Percentiles rank a stretch among this genome's conserved stretches.
Conservation (phyloP, 2,797 vertebrate species). For the Enoplosus armatus region DNA sequence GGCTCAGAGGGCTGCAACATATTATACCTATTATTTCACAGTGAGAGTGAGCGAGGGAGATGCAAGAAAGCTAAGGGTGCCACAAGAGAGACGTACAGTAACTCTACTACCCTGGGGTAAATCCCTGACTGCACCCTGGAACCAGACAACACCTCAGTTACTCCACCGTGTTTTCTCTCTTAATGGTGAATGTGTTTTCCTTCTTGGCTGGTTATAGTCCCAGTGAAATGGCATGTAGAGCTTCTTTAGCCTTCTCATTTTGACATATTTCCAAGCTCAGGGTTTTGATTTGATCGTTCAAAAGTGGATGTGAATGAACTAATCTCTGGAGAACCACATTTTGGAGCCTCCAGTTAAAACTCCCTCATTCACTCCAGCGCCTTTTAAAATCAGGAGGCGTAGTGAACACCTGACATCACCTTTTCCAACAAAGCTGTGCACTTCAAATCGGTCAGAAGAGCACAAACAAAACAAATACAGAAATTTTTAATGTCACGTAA, state of each 20-base stretch:
- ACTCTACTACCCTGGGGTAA: conserved; percentile 32
- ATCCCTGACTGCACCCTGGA: conserved; percentile 9
- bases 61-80: conserved; percentile 26
- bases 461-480: background rate
- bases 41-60: conserved; percentile 28
- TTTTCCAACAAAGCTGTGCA: background rate
- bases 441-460: background rate
- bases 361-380: too few species aligned
- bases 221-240: background rate
- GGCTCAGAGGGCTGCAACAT: conserved; percentile 60
- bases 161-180: conserved; percentile 1
- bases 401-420: background rate
- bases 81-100: conserved; percentile 36
- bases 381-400: background rate
- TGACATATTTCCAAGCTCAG: background rate
- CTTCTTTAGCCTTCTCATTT: background rate
- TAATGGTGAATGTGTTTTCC: background rate
- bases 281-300: background rate
- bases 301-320: background rate
- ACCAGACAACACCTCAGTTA: background rate
- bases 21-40: conserved; percentile 69
- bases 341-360: background rate
- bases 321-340: conserved; percentile 2
- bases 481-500: background rate
- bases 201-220: background rate